Percentiles rank a stretch among this genome's conserved stretches.
Evolutionary conservation across 2,888 invertebrate species (phyloP).

Genomic region (Monochamus alternatus): DNA sequence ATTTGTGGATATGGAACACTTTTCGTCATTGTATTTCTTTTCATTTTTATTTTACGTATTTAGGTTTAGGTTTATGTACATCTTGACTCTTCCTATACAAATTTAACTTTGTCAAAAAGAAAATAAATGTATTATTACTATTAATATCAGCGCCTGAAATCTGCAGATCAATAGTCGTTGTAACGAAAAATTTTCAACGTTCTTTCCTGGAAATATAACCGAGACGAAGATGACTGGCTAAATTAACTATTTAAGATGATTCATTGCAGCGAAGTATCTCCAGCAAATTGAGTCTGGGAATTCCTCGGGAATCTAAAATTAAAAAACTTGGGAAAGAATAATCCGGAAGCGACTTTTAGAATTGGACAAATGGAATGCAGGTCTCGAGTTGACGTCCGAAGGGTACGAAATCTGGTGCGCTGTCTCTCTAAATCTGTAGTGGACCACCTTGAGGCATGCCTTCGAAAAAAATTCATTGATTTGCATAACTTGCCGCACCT

Average conservation of each 20-base stretch:
- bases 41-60: too few relatives aligned
- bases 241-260: not conserved
- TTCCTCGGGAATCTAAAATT: not conserved
- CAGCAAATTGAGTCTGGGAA: constrained; percentile 6
- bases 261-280: not conserved
- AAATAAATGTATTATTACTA: too few relatives aligned
- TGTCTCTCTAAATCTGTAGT: not conserved
- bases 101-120: too few relatives aligned
- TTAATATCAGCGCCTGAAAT: too few relatives aligned
- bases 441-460: constrained; percentile 17
- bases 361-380: not conserved
- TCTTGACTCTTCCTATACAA: too few relatives aligned
- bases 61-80: too few relatives aligned
- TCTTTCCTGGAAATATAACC: too few relatives aligned
- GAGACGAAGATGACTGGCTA: not conserved
- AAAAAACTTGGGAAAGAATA: constrained; percentile 4
- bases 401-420: not conserved
- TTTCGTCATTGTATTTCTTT: too few relatives aligned
- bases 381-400: not conserved
- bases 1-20: too few relatives aligned
- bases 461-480: constrained; percentile 19
- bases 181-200: too few relatives aligned
- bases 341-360: not conserved
- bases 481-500: constrained; percentile 24
- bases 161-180: too few relatives aligned